Conservation (phyloP, 2,797 vertebrate species). For the Rhinichthys osculus region DNA sequence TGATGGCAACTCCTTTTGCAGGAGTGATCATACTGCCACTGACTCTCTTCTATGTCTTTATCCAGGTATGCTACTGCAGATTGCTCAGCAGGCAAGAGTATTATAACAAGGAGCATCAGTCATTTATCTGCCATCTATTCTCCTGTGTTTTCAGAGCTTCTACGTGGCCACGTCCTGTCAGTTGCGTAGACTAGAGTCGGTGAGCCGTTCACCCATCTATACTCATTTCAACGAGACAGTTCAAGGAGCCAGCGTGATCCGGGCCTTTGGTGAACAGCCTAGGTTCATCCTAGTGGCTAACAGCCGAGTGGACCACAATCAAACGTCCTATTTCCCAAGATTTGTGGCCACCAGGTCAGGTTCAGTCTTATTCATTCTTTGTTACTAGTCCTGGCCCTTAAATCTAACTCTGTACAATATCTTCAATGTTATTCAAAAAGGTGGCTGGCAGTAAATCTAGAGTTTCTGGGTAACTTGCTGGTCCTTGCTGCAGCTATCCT, state of each 20-base stretch:
- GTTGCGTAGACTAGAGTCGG: constrained; percentile 89
- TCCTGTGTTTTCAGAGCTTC: constrained; percentile 82
- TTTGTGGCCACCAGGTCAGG: constrained; percentile 94
- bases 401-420: not conserved
- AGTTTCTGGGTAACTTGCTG: constrained; percentile 82
- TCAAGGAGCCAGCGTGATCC: constrained; percentile 89
- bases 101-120: not conserved
- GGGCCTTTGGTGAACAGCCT: constrained; percentile 87
- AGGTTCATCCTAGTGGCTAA: constrained; percentile 85
- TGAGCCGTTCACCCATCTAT: constrained; percentile 92
- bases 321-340: constrained; percentile 88
- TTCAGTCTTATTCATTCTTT: not conserved
- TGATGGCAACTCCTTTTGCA: constrained; percentile 87
- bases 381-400: not conserved
- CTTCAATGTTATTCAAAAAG: constrained; percentile 63
- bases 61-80: constrained; percentile 52
- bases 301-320: constrained; percentile 87
- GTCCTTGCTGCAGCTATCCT: constrained; percentile 80
- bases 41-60: constrained; percentile 83
- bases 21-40: constrained; percentile 85
- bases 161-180: constrained; percentile 94
- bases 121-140: constrained; percentile 54
- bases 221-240: constrained; percentile 95
- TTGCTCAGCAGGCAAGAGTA: not conserved
- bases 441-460: constrained; percentile 84